These are phyloP conservation scores for Arenaria interpres DNA, from an alignment of 2,113 vertebrate species.

Conservation along the genomic window DNA sequence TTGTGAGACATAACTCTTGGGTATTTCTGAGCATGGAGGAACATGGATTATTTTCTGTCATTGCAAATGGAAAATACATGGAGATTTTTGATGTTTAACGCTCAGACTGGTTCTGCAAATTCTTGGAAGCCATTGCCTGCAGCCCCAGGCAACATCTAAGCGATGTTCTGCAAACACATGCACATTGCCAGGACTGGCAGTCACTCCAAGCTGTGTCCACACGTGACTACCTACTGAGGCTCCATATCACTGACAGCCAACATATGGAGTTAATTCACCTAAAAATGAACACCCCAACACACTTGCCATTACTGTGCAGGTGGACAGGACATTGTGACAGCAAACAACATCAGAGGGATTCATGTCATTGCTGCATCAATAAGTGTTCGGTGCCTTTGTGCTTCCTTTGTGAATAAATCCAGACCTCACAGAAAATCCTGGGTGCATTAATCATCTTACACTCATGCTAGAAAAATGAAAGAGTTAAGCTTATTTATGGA, in stretches of 20 bases:
- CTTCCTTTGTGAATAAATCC: not conserved
- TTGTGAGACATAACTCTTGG: conserved; percentile 6
- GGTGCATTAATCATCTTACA: not conserved
- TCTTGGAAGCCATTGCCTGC: not conserved
- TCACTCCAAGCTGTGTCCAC: not conserved
- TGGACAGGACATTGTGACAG: not conserved
- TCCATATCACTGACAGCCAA: not conserved
- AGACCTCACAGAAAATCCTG: not conserved
- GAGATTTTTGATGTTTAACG: not conserved
- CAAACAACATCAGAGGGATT: not conserved
- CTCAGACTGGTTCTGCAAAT: not conserved
- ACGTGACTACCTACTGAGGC: not conserved
- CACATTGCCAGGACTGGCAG: not conserved
- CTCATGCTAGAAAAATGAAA: not conserved
- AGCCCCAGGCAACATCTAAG: not conserved
- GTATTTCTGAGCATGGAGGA: conserved; percentile 12
- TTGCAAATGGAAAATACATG: conserved; percentile 11
- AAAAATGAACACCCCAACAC: not conserved
- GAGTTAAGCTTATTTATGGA: not conserved
- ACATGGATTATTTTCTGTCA: not conserved
- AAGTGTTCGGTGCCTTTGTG: not conserved
- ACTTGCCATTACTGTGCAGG: not conserved
- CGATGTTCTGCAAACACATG: not conserved
- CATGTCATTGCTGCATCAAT: not conserved
- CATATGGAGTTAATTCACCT: not conserved